Evolutionary conservation across 1,140 invertebrate genomes (phyloP).

Genomic region (Trachelipus rathkii): DNA sequence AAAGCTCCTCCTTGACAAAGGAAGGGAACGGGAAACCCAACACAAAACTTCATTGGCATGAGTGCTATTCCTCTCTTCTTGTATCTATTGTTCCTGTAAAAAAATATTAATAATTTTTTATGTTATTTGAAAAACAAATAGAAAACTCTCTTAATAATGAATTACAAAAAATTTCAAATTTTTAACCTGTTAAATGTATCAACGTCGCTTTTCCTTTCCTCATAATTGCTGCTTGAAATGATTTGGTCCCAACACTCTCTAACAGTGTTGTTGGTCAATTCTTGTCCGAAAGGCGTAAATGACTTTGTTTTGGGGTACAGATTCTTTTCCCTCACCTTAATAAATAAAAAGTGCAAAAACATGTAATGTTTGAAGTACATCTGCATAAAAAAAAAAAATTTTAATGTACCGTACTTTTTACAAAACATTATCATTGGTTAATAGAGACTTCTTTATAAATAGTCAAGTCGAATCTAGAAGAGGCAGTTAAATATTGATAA

Average conservation of each 20-base stretch:
- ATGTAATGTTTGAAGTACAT: too few relatives aligned
- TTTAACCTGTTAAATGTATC: conserved; percentile 50
- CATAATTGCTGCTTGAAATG: conserved; percentile 48
- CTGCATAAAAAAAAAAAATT: too few relatives aligned
- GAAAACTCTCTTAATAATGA: too few relatives aligned
- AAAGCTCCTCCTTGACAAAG: conserved; percentile 86
- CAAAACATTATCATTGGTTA: too few relatives aligned
- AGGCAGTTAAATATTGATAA: too few relatives aligned
- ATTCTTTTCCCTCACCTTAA: conserved; percentile 52
- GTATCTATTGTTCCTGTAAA: conserved; percentile 15
- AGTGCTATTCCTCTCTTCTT: conserved; percentile 78
- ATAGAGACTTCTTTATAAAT: too few relatives aligned
- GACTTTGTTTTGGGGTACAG: conserved; percentile 53
- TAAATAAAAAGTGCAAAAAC: not conserved
- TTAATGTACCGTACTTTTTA: too few relatives aligned
- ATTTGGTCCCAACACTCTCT: conserved; percentile 53
- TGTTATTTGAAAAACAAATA: too few relatives aligned
- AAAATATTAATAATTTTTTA: not conserved
- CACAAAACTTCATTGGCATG: conserved; percentile 83
- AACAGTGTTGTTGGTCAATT: conserved; percentile 52
- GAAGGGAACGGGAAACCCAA: conserved; percentile 72
- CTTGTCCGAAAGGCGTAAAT: conserved; percentile 51
- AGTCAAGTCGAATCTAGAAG: too few relatives aligned
- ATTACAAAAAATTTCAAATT: not conserved
- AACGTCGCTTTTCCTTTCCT: conserved; percentile 46